Evolutionary conservation across 2,113 vertebrate species (phyloP), one percentile per base, ranked within the genome.

Genomic region (Himantopus leucocephalus): DNA sequence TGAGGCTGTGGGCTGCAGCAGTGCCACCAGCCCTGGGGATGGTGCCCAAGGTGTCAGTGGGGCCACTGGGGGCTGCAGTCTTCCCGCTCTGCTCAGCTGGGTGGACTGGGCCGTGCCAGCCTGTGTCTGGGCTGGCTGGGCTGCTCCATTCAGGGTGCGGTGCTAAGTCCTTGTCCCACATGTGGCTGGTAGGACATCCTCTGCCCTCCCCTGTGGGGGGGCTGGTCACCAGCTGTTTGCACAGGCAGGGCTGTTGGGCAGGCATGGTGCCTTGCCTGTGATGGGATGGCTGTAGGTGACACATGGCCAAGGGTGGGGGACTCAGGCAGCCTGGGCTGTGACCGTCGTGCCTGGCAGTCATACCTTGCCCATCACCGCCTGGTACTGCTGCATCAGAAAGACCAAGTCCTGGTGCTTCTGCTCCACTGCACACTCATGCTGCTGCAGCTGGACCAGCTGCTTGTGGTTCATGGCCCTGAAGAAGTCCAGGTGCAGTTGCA

Each of bases 291-390:
- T 52, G 17, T 2, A 14, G 23, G 34, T 47, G n/a, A 27, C n/a
- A 22, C 12, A 2, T 8, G 30, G 18, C 32, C 32, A 35, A 39
- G 47, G 53, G 47, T 8, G 3, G 35, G 34, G 47, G 24, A 35
- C 47, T 29, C 29, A 5, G 3, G 24, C 34, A 86, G 20, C 14
- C 50, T 18, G 21, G 32, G 55, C 34, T 23, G 53, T 47, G 41
- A 16, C 59, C 0, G 0, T 15, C 64, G 48, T 58, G 55, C 14
- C 14, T 2, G 2, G 26, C 39, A 30, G 19, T 24, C 5, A 53
- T 97, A 98, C 98, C 98, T 98, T 97, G 32, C 96, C 94, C 77
- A 97, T 97, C 23, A 96, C 60, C 2, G 58, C 56, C 62, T 96
- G 94, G 80, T 95, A 97, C 64, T 97, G 98, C 84, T 95, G 96